phyloP scores from a whole-genome alignment of 2,113 vertebrate genomes.

The Pedionomus torquatus region DNA sequence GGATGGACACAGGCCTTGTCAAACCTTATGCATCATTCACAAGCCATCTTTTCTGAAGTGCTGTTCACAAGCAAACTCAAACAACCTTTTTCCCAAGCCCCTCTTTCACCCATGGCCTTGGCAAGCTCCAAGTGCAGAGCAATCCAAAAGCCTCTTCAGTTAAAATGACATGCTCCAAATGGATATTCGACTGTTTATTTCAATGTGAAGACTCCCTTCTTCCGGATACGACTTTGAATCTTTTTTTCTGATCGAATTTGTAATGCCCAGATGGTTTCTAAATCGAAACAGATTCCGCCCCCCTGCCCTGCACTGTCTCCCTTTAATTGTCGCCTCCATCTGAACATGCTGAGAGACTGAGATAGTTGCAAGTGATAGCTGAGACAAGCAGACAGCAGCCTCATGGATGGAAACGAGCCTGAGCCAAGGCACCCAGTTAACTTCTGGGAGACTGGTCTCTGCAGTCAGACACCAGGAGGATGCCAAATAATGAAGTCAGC shows the following conservation, averaged over 20 bases:
- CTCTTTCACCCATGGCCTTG: slow-evolving; percentile 21
- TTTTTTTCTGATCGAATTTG: background rate
- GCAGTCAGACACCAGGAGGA: background rate
- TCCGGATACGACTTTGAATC: background rate
- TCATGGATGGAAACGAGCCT: background rate
- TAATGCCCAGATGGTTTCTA: background rate
- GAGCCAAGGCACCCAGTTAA: background rate
- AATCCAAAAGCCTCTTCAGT: background rate
- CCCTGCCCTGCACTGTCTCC: background rate
- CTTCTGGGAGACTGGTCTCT: background rate
- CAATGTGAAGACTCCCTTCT: background rate
- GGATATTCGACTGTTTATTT: background rate
- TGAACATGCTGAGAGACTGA: background rate
- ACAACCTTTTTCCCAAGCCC: slow-evolving; percentile 1
- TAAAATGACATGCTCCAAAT: background rate
- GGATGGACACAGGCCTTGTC: background rate
- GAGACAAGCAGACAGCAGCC: background rate
- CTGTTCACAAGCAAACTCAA: slow-evolving; percentile 8
- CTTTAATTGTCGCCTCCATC: background rate
- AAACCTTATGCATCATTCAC: background rate
- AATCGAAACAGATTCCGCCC: background rate
- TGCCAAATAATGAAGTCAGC: background rate
- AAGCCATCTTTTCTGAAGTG: slow-evolving; percentile 34
- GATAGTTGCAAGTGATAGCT: background rate
- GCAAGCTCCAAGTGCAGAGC: background rate